These are phyloP conservation scores for Odontophorus gujanensis DNA, from an alignment of 2,113 vertebrate genomes.

Conservation along the genomic window DNA sequence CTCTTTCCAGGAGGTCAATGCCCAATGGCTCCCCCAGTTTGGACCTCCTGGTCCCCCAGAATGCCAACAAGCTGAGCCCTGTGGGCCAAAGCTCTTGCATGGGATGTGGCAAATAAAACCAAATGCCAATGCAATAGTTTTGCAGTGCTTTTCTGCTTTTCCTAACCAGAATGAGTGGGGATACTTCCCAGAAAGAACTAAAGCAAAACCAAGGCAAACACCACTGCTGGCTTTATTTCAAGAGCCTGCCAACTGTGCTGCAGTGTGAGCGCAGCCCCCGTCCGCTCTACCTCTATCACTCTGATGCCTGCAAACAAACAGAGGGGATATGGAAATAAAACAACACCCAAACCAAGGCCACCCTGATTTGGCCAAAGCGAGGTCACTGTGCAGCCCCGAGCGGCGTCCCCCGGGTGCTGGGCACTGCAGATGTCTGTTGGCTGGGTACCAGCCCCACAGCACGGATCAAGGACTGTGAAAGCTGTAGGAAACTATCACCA, in stretches of 20 bases:
- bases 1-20: not conserved
- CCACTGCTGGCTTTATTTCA: rapidly evolving
- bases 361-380: not conserved
- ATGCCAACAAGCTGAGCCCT: not conserved
- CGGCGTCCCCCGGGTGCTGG: not conserved
- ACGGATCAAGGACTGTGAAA: constrained; percentile 26
- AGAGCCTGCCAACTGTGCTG: rapidly evolving
- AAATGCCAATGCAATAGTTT: not conserved
- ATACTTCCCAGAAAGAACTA: not conserved
- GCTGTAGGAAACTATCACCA: not conserved
- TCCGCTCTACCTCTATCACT: not conserved
- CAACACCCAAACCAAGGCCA: not conserved
- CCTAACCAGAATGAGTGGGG: not conserved
- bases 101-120: rapidly evolving
- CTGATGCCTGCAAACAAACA: not conserved
- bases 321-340: not conserved
- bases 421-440: not conserved
- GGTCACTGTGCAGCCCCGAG: not conserved
- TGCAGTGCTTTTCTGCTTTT: rapidly evolving
- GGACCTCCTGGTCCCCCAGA: not conserved
- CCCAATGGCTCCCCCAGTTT: rapidly evolving
- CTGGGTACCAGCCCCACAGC: constrained; percentile 8
- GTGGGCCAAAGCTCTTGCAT: rapidly evolving
- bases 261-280: not conserved
- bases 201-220: not conserved